Conservation (phyloP, 2,113 vertebrate species). For the Sinocyclocheilus grahami region DNA sequence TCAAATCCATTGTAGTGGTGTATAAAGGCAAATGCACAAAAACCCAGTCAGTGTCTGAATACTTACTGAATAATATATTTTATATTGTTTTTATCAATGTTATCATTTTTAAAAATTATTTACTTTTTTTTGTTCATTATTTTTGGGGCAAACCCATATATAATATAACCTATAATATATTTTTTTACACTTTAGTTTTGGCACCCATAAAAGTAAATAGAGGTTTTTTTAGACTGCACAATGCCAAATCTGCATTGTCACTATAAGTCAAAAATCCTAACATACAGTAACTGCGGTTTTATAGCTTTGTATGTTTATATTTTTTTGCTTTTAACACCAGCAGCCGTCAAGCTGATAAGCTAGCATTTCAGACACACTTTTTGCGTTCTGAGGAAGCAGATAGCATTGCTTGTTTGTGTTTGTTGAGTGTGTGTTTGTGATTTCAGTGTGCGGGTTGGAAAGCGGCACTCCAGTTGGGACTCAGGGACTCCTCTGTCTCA, state of each 20-base stretch:
- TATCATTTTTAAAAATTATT: too few relatives aligned
- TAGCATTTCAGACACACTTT: too few relatives aligned
- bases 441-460: background rate
- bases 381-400: background rate
- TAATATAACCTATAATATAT: too few relatives aligned
- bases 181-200: too few relatives aligned
- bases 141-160: too few relatives aligned
- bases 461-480: slow-evolving; percentile 25
- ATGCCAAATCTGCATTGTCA: background rate
- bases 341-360: background rate
- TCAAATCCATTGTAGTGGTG: too few relatives aligned
- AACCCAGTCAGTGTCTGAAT: too few relatives aligned
- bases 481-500: slow-evolving; percentile 46
- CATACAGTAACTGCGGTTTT: background rate
- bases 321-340: background rate
- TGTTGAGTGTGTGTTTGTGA: background rate
- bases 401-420: background rate
- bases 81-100: too few relatives aligned
- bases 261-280: background rate
- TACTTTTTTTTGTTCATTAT: too few relatives aligned
- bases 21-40: too few relatives aligned
- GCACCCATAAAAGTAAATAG: background rate
- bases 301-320: background rate
- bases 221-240: background rate
- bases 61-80: too few relatives aligned